Evolutionary conservation across 2,888 invertebrate species (phyloP), one percentile per base, ranked within the genome.

Genomic region (Octodonta nipae): DNA sequence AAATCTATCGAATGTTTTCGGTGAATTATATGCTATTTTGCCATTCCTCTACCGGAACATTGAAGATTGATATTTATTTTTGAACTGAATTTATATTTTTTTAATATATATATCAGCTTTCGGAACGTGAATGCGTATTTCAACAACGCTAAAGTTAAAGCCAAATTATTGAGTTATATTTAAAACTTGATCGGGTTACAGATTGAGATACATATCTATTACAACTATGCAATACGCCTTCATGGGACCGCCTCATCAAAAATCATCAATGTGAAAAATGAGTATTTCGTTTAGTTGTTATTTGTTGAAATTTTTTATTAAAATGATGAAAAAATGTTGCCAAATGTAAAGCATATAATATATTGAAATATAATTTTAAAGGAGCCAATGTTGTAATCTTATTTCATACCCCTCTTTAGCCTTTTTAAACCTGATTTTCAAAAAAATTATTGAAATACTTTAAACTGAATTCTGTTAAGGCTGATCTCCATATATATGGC

Each of bases 1-100:
- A 37, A 35, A 34, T 34, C 36, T 47, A 45, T 34, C 42, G 41
- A 38, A 59, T 63, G 68, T 67, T 67, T 68, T 57, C 61, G 69
- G 70, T 68, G 68, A 66, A 70, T 63, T 29, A 65, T 68, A 52
- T 70, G 70, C 67, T 67, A n/a, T n/a, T 67, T 61, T 68, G 70
- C 70, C 71, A 71, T 72, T 71, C 72, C 71, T 70, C n/a, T 70
- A 66, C 68, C 66, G 65, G 65, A 68, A 51, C 51, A 47, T 44
- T 48, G 44, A 44, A 42, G 37, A 37, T 37, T 26, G 37, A 42
- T 40, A 40, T 41, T 39, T 39, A 37, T 44, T 37, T 43, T 41
- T 38, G 26, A 38, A 37, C 20, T 32, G 31, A 35, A 35, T 44
- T 41, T 40, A 40, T 44, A 41, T 40, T 36, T 41, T 44, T 45